phyloP scores from a whole-genome alignment of 2,888 invertebrate species.

The Syrphus vitripennis region DNA sequence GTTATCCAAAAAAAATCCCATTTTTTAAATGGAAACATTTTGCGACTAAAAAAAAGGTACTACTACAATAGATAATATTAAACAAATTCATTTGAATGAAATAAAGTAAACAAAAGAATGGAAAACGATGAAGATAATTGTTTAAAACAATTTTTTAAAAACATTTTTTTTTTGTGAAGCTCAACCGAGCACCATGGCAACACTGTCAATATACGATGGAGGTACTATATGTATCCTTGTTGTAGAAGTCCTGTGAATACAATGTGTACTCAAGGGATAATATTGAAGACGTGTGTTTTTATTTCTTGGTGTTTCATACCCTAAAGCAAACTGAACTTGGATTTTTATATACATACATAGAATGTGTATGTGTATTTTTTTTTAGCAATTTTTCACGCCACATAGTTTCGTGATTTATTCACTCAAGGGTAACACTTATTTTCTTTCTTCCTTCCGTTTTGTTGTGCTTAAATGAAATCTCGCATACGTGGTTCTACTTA shows the following conservation, averaged over 20 bases:
- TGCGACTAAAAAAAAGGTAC: too few species aligned
- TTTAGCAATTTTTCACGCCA: conserved; percentile 34
- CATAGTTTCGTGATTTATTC: conserved; percentile 53
- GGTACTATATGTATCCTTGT: neutral
- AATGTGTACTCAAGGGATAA: neutral
- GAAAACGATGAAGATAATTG: too few species aligned
- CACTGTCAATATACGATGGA: neutral
- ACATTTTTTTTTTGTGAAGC: too few species aligned
- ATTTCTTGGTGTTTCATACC: neutral
- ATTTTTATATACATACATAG: too few species aligned
- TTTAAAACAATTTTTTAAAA: too few species aligned
- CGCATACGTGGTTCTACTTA: conserved; percentile 27
- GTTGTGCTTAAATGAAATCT: neutral
- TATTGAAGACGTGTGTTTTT: neutral
- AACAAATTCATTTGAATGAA: too few species aligned
- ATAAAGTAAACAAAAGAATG: too few species aligned
- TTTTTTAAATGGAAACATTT: too few species aligned
- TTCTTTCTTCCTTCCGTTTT: neutral
- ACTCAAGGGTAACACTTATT: conserved; percentile 16
- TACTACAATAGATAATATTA: too few species aligned
- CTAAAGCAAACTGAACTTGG: neutral
- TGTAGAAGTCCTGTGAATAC: neutral
- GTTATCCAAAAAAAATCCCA: too few species aligned
- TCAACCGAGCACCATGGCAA: too few species aligned
- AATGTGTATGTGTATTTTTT: neutral